A percentile compares a stretch with the other conserved stretches of the same genome.
These are phyloP conservation scores for Ceratosolen fusciceps DNA, from an alignment of 1,140 invertebrate genomes.

Conservation along the genomic window DNA sequence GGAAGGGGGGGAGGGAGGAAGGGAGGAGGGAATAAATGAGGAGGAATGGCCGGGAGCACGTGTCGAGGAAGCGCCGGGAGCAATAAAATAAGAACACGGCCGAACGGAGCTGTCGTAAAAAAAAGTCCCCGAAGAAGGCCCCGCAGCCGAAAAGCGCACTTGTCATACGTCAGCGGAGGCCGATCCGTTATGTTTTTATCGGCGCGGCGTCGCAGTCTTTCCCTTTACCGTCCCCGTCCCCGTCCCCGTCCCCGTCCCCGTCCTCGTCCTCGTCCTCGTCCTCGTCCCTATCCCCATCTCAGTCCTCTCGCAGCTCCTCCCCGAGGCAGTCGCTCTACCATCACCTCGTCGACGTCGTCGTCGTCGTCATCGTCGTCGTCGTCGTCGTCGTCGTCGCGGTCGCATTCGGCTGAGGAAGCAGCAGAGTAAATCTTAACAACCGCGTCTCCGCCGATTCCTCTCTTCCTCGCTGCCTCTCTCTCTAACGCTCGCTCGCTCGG, in stretches of 20 bases:
- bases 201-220: not conserved
- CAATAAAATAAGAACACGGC: not conserved
- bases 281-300: too few species aligned
- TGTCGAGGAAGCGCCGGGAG: not conserved
- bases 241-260: too few species aligned
- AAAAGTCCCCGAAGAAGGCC: not conserved
- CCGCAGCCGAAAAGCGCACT: not conserved
- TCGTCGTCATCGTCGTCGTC: too few species aligned
- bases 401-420: too few species aligned
- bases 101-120: not conserved
- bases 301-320: too few species aligned
- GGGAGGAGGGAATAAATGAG: not conserved
- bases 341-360: too few species aligned
- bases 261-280: too few species aligned
- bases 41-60: not conserved
- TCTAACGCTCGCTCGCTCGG: not conserved
- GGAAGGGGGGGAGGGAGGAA: too few species aligned
- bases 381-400: not conserved
- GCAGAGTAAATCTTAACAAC: slow-evolving; percentile 28
- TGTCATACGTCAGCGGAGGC: not conserved
- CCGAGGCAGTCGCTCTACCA: too few species aligned
- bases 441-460: not conserved
- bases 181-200: slow-evolving; percentile 41
- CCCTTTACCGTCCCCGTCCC: not conserved
- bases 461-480: not conserved